Conservation (phyloP, 2,113 vertebrate genomes). For the Grallaria varia region DNA sequence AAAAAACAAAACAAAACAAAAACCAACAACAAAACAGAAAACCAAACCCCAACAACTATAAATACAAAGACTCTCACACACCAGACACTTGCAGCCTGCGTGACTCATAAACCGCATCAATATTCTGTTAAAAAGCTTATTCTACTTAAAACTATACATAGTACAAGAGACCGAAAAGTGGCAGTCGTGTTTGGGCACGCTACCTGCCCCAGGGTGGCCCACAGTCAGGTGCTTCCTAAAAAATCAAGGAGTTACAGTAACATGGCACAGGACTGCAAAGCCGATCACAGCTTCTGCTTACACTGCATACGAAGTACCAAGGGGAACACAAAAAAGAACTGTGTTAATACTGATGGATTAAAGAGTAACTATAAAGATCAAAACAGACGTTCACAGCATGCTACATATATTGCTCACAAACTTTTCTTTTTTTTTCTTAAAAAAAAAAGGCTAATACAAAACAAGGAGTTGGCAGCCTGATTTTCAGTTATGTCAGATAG, state of each 20-base stretch:
- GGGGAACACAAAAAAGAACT: conserved; percentile 67
- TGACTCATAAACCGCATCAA: conserved; percentile 73
- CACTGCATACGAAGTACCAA: conserved; percentile 74
- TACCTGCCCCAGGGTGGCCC: conserved; percentile 72
- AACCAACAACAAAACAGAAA: conserved; percentile 3
- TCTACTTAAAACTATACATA: conserved; percentile 75
- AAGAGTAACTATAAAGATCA: conserved; percentile 65
- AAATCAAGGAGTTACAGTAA: conserved; percentile 76
- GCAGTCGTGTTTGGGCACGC: conserved; percentile 63
- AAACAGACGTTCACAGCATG: conserved; percentile 76
- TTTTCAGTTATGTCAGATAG: conserved; percentile 59
- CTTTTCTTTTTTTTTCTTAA: neutral
- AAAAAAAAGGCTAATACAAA: conserved; percentile 60
- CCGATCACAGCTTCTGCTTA: conserved; percentile 80
- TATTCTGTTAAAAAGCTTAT: conserved; percentile 77
- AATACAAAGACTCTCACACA: conserved; percentile 65
- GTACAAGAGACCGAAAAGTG: conserved; percentile 66
- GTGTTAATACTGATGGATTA: conserved; percentile 80
- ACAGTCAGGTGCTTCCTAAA: conserved; percentile 73
- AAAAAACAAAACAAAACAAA: neutral
- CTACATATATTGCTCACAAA: conserved; percentile 75
- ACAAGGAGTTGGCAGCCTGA: conserved; percentile 72
- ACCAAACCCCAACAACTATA: conserved; percentile 51
- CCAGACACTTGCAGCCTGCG: conserved; percentile 63
- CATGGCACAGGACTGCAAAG: conserved; percentile 77